phyloP scores from a whole-genome alignment of 2,797 vertebrate genomes.

The Oreonectes daqikongensis region DNA sequence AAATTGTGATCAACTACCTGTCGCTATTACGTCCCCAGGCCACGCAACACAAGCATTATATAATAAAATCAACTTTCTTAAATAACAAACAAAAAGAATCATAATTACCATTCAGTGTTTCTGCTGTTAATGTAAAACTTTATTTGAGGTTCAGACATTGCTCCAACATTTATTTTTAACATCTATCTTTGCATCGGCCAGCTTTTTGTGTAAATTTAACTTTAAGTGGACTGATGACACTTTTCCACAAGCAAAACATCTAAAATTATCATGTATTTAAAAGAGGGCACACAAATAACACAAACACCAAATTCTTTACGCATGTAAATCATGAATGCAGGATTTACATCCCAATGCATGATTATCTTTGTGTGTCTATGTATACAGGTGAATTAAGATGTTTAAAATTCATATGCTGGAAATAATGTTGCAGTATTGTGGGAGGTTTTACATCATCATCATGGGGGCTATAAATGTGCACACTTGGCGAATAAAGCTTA shows the following conservation, averaged over 20 bases:
- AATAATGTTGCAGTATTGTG: background rate
- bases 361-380: background rate
- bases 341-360: background rate
- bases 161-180: slow-evolving; percentile 34
- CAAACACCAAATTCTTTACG: slow-evolving; percentile 1
- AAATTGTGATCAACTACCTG: background rate
- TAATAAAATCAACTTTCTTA: background rate
- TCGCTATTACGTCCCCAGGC: too few species aligned
- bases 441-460: background rate
- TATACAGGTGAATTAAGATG: background rate
- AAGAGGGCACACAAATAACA: slow-evolving; percentile 8
- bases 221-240: slow-evolving; percentile 7
- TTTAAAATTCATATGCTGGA: background rate
- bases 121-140: slow-evolving; percentile 80
- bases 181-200: background rate
- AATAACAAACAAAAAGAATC: background rate
- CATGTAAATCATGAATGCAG: slow-evolving; percentile 10
- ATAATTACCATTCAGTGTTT: background rate
- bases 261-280: slow-evolving; percentile 10
- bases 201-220: slow-evolving; percentile 19
- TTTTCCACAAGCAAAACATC: slow-evolving; percentile 26
- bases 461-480: background rate
- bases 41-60: background rate
- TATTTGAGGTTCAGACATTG: slow-evolving; percentile 82
- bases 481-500: too few species aligned